These are phyloP conservation scores for Chrysina gloriosa DNA, from an alignment of 2,888 invertebrate species.

Conservation along the genomic window DNA sequence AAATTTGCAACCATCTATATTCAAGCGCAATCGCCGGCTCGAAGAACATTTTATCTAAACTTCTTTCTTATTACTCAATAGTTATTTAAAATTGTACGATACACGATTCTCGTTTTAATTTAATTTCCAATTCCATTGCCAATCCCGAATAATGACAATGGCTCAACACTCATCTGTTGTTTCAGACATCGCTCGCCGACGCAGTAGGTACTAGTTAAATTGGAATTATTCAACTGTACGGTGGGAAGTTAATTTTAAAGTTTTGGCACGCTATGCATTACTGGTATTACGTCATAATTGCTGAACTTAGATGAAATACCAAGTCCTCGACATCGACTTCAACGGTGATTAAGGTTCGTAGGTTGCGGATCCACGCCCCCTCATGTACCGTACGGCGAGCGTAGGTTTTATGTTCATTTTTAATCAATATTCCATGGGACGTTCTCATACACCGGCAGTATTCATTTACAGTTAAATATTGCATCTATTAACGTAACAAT, in stretches of 20 bases:
- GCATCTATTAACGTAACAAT: too few relatives aligned
- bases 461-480: too few relatives aligned
- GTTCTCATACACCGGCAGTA: too few relatives aligned
- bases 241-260: conserved; percentile 27
- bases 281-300: conserved; percentile 28
- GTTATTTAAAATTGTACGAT: too few relatives aligned
- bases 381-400: neutral
- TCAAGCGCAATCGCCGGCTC: neutral
- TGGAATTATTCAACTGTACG: conserved; percentile 20
- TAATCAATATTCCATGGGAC: neutral
- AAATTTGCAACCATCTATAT: too few relatives aligned
- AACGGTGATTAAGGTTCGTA: conserved; percentile 3
- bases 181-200: neutral
- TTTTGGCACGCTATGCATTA: conserved; percentile 19
- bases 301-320: conserved; percentile 23
- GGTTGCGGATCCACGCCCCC: conserved; percentile 3
- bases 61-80: too few relatives aligned
- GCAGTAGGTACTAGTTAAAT: neutral
- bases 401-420: neutral
- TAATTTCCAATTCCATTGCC: neutral
- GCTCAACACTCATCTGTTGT: neutral
- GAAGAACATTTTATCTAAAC: too few relatives aligned
- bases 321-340: conserved; percentile 15
- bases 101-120: too few relatives aligned
- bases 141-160: conserved; percentile 7